Evolutionary conservation across 37 sponge, comb jelly and placozoan species (phyloP).

Genomic region (Spongilla lacustris): DNA sequence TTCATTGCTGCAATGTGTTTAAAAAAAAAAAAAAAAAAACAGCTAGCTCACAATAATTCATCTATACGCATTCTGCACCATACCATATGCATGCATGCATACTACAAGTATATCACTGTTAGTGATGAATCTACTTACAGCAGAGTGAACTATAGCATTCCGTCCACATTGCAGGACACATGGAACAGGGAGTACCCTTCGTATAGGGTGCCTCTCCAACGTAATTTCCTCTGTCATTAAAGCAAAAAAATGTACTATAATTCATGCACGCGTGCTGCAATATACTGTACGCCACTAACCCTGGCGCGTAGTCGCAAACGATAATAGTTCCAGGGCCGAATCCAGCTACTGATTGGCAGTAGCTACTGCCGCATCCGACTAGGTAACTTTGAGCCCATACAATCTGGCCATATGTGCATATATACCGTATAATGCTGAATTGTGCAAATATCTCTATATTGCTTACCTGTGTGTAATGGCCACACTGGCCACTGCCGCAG

Average conservation of each 20-base stretch:
- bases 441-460: background rate
- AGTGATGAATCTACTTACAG: too few species aligned
- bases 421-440: background rate
- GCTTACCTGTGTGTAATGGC: background rate
- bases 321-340: background rate
- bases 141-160: background rate
- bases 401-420: constrained; percentile 3
- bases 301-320: constrained; percentile 39
- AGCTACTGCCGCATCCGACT: constrained; percentile 25
- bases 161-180: background rate
- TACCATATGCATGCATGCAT: too few species aligned
- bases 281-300: constrained; percentile 5
- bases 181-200: background rate
- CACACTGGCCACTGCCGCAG: background rate
- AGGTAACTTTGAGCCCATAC: background rate
- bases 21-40: too few species aligned
- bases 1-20: too few species aligned
- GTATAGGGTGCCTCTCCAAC: background rate
- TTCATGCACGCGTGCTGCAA: background rate
- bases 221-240: background rate
- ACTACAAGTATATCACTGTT: too few species aligned
- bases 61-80: too few species aligned
- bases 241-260: too few species aligned
- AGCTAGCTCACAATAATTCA: too few species aligned
- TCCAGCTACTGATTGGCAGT: background rate